Evolutionary conservation across 1,140 invertebrate genomes (phyloP).

Genomic region (Dufourea novaeangliae): DNA sequence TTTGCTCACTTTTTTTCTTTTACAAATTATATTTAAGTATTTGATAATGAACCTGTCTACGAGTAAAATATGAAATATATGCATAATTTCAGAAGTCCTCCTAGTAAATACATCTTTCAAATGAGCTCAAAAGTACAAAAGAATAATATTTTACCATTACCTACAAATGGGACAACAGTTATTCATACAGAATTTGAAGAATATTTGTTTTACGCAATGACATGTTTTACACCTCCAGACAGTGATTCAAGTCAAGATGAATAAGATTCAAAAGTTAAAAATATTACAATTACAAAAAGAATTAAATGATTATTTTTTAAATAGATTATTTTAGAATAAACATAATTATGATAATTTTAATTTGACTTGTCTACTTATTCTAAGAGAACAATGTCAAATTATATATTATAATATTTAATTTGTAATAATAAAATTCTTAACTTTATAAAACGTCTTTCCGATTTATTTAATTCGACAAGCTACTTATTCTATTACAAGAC

Average conservation of each 20-base stretch:
- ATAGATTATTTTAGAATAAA: too few relatives aligned
- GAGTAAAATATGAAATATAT: not conserved
- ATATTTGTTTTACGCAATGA: slow-evolving; percentile 8
- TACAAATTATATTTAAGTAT: not conserved
- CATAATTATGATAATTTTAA: not conserved
- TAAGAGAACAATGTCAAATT: not conserved
- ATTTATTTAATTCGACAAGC: not conserved
- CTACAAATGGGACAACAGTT: not conserved
- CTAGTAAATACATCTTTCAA: not conserved
- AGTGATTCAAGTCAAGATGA: not conserved
- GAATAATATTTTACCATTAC: slow-evolving; percentile 3
- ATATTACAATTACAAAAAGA: not conserved
- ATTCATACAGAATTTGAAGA: slow-evolving; percentile 23
- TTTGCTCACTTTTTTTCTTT: not conserved
- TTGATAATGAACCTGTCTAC: not conserved
- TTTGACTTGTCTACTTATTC: not conserved
- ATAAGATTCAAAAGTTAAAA: not conserved
- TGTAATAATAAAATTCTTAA: not conserved
- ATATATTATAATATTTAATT: not conserved
- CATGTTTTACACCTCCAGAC: slow-evolving; percentile 8
- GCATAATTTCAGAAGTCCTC: slow-evolving; percentile 26
- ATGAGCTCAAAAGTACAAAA: slow-evolving; percentile 6
- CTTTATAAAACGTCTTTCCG: not conserved
- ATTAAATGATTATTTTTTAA: too few relatives aligned
- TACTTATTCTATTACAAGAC: not conserved